These are phyloP conservation scores for Cebus imitator DNA, from an alignment of 2,113 vertebrate species.

Conservation along the genomic window DNA sequence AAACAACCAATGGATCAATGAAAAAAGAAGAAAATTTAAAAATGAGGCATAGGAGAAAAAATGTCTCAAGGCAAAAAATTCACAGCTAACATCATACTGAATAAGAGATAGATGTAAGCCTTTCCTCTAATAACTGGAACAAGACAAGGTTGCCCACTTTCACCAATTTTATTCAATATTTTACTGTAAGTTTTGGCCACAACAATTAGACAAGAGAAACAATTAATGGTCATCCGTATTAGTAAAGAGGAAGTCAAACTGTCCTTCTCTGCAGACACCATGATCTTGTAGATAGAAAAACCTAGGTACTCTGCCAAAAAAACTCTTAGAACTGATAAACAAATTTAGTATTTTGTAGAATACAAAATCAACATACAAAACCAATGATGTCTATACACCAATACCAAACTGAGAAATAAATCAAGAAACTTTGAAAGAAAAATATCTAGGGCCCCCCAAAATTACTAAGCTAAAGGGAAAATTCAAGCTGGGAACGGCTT, in stretches of 20 bases:
- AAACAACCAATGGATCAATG: background rate
- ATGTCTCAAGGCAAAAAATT: background rate
- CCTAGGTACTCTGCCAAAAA: background rate
- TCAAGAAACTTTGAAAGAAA: too few relatives aligned
- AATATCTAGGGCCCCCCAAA: too few relatives aligned
- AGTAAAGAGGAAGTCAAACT: background rate
- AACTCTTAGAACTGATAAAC: background rate
- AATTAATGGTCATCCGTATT: background rate
- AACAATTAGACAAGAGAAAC: background rate
- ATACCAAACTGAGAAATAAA: too few relatives aligned
- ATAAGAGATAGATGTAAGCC: background rate
- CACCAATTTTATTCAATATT: background rate
- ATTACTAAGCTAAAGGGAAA: too few relatives aligned
- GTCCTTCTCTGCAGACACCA: background rate
- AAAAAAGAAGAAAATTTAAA: background rate
- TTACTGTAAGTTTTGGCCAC: background rate
- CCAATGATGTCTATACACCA: background rate
- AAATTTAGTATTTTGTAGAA: background rate
- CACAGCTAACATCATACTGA: background rate
- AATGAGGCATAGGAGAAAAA: background rate
- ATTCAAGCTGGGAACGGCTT: too few relatives aligned
- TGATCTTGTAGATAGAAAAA: background rate
- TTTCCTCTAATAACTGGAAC: background rate
- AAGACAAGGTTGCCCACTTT: background rate
- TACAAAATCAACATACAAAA: background rate